Conservation (phyloP, 2,797 vertebrate species). For the Onychomys leucogaster region DNA sequence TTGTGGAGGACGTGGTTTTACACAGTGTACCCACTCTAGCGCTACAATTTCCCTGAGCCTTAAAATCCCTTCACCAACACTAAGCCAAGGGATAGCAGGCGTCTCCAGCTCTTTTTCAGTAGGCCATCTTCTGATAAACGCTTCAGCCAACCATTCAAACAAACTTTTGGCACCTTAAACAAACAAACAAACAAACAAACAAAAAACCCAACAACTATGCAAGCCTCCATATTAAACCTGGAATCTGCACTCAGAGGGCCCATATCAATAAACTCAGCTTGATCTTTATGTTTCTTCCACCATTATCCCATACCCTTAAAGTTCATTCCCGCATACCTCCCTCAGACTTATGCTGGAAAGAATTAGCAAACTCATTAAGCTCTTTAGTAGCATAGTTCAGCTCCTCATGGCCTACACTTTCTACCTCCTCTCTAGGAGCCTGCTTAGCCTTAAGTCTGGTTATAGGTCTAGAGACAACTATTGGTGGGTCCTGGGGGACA, state of each 20-base stretch:
- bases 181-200: no score
- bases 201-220: neutral
- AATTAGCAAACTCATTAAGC: neutral
- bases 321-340: neutral
- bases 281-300: neutral
- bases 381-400: neutral
- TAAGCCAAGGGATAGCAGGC: neutral
- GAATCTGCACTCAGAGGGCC: neutral
- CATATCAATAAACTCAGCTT: neutral
- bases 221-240: neutral
- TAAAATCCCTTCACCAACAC: neutral
- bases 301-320: neutral
- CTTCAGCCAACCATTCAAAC: neutral
- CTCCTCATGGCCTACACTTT: neutral
- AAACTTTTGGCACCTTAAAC: neutral
- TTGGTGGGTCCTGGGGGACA: neutral
- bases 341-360: neutral
- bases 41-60: neutral
- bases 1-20: neutral
- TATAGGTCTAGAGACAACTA: neutral
- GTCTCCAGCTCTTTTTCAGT: neutral
- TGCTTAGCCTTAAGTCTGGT: neutral
- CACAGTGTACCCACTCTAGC: neutral
- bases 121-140: neutral
- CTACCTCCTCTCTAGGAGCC: neutral